Evolutionary conservation across 2,888 invertebrate genomes (phyloP), one percentile per base, ranked within the genome.

Genomic region (Melipona bicolor): DNA sequence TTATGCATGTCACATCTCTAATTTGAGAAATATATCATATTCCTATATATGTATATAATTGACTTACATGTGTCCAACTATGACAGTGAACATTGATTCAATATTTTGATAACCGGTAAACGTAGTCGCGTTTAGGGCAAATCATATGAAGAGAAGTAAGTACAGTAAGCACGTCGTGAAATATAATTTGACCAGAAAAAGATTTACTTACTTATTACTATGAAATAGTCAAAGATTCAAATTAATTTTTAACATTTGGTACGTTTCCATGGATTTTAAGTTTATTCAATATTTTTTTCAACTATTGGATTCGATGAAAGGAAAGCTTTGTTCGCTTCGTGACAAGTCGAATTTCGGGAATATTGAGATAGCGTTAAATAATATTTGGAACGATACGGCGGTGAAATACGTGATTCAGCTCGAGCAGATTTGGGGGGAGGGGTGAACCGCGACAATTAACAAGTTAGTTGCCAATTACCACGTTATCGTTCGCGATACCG

Each of bases 391-490:
- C 68, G 13, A 17, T n/a, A 27, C 68, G 13, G 11, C 17, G 19
- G n/a, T 21, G 32, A 76, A 24, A 52, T 75, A 68, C 43, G 65
- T 67, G 67, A 67, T 61, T 79, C 65, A 52, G 50, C 75, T 52
- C 4, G 59, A 61, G 67, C 75, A 75, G 67, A 75, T 79, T 75
- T 36, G 36, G 49, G 21, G 17, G 50, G 32, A 27, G 59, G 49
- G n/a, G 43, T 36, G 52, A 19, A 52, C 21, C 27, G 24, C 56
- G 49, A 32, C 75, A 76, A 78, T 74, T 74, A 74, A 43, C 76
- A 75, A 79, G 79, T 76, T 76, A 76, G 79, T 36, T 61, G 76
- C 61, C 79, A 79, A 79, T 79, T 79, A 79, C 65, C 52, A 27
- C 56, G 68, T 59, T 79, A 68, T 68, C 76, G 52, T 68, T 75